Conservation (phyloP, 2,888 invertebrate genomes). For the Plebejus argus region DNA sequence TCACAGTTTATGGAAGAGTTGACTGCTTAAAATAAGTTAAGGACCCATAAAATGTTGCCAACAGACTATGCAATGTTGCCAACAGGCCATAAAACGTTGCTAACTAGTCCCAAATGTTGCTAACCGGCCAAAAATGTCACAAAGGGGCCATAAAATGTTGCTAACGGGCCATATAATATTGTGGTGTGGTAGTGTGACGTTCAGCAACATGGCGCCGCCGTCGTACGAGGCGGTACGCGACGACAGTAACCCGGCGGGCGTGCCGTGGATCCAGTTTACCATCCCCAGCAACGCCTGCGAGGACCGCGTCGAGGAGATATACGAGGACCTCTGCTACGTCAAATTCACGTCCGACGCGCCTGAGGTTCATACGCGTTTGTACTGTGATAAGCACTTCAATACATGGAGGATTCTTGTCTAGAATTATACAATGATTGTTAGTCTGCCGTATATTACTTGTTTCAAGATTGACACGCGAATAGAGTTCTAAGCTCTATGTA, state of each 20-base stretch:
- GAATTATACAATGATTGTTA: background rate
- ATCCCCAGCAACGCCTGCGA: conserved; percentile 82
- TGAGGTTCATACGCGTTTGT: conserved; percentile 77
- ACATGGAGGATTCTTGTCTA: background rate
- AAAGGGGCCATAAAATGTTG: background rate
- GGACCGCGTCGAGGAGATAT: conserved; percentile 89
- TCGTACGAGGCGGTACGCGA: conserved; percentile 56
- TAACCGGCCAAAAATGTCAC: background rate
- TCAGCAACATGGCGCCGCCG: conserved; percentile 56
- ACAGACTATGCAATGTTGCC: background rate
- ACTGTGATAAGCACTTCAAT: background rate
- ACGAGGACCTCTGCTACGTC: conserved; percentile 94
- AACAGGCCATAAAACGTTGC: background rate
- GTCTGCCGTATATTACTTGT: too few species aligned
- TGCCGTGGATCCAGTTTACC: conserved; percentile 85
- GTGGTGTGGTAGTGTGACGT: conserved; percentile 52
- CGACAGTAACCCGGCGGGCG: conserved; percentile 61
- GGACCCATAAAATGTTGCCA: background rate
- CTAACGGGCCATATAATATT: conserved; percentile 12
- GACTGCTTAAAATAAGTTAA: too few species aligned
- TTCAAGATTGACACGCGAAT: too few species aligned
- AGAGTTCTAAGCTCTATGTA: too few species aligned
- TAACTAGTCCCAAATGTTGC: background rate
- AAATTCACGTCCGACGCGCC: conserved; percentile 86
- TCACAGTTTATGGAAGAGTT: background rate